Percentiles rank a stretch among this genome's conserved stretches.
Conservation (phyloP, 2,797 vertebrate species). For the Rhabdophis nuchalis region DNA sequence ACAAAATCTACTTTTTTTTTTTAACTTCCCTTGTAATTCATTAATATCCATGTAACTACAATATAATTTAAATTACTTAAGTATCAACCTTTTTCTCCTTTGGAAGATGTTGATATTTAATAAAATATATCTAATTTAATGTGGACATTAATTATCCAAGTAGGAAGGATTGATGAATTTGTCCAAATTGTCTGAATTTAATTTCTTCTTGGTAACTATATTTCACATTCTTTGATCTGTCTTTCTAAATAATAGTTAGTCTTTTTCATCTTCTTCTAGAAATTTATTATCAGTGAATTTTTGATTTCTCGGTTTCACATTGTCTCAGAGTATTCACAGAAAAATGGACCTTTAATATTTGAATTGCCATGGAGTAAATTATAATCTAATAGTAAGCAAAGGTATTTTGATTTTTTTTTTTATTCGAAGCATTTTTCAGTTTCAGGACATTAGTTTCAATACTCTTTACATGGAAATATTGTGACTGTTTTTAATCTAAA, state of each 20-base stretch:
- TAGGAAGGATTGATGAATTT: constrained; percentile 44
- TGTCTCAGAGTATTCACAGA: neutral
- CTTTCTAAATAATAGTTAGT: constrained; percentile 17
- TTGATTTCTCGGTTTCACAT: neutral
- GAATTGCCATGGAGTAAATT: neutral
- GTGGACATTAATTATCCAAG: constrained; percentile 30
- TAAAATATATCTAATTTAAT: neutral
- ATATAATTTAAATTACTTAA: constrained; percentile 55
- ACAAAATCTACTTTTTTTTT: neutral
- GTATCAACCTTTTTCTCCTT: constrained; percentile 53
- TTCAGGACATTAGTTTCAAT: neutral
- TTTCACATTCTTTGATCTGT: constrained; percentile 7
- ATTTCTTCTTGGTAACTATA: neutral
- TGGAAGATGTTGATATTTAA: neutral
- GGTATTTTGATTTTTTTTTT: neutral
- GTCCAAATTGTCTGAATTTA: constrained; percentile 15
- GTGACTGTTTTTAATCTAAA: neutral
- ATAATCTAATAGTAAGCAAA: neutral
- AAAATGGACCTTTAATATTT: neutral
- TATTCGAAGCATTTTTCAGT: neutral
- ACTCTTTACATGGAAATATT: neutral
- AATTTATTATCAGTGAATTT: neutral
- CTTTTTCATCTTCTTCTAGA: neutral
- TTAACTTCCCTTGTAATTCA: neutral
- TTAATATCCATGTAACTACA: constrained; percentile 32